Percentiles rank a stretch among this genome's conserved stretches.
Conservation (phyloP, 2,888 invertebrate genomes). For the Empis stercorea region DNA sequence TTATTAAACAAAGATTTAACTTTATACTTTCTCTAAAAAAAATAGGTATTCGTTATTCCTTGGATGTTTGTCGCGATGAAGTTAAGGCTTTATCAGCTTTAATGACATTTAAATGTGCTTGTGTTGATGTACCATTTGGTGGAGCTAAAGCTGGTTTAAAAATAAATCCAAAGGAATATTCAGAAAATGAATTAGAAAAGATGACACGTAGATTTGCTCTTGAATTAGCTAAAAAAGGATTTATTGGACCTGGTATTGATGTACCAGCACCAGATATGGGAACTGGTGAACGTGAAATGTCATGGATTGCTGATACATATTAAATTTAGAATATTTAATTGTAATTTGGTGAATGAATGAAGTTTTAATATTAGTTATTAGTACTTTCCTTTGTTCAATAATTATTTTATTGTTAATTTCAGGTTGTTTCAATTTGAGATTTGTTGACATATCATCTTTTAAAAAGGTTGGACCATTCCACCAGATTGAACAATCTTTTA, state of each 20-base stretch:
- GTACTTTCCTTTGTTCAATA: too few relatives aligned
- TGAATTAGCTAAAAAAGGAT: conserved; percentile 65
- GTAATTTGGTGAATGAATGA: too few relatives aligned
- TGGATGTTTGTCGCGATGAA: conserved; percentile 55
- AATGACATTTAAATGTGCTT: conserved; percentile 77
- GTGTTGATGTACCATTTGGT: conserved; percentile 68
- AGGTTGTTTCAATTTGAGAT: too few relatives aligned
- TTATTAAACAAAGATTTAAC: too few relatives aligned
- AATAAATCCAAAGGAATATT: conserved; percentile 59
- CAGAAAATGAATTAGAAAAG: conserved; percentile 58
- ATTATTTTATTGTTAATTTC: too few relatives aligned
- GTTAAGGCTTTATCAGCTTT: conserved; percentile 68
- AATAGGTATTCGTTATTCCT: conserved; percentile 54
- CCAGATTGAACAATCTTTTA: too few relatives aligned
- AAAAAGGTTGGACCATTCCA: too few relatives aligned
- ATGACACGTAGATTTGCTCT: conserved; percentile 62
- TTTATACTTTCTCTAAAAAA: background rate
- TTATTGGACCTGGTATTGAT: conserved; percentile 66
- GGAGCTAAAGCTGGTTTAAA: conserved; percentile 62
- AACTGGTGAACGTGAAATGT: conserved; percentile 68
- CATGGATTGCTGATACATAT: conserved; percentile 73
- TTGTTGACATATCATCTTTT: too few relatives aligned
- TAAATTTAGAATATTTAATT: too few relatives aligned
- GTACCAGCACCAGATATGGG: conserved; percentile 73
- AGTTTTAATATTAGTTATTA: too few relatives aligned